These are phyloP conservation scores for Chaenodraco wilsoni DNA, from an alignment of 2,797 vertebrate species.

Conservation along the genomic window DNA sequence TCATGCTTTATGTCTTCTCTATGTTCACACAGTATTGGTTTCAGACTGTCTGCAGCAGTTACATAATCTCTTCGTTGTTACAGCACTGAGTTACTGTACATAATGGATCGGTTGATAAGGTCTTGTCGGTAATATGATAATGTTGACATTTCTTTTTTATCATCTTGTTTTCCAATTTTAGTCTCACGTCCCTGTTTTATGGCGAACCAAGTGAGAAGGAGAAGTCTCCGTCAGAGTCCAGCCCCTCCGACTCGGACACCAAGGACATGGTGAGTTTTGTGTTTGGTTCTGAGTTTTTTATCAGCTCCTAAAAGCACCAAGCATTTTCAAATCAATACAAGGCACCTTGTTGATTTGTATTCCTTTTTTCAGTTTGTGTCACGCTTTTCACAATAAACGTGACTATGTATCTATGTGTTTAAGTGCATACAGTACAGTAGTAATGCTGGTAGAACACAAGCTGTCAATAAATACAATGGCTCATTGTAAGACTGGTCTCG, in stretches of 20 bases:
- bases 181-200: conserved; percentile 95
- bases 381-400: neutral
- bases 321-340: conserved; percentile 12
- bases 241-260: conserved; percentile 89
- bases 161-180: conserved; percentile 58
- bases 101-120: conserved; percentile 1
- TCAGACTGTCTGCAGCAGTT: conserved; percentile 10
- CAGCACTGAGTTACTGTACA: neutral
- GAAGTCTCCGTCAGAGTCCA: conserved; percentile 93
- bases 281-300: conserved; percentile 11
- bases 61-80: neutral
- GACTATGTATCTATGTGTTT: neutral
- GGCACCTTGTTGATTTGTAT: neutral
- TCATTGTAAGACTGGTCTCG: neutral
- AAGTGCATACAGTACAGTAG: neutral
- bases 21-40: conserved; percentile 17
- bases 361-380: neutral
- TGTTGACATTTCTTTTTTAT: conserved; percentile 15
- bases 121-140: conserved; percentile 3
- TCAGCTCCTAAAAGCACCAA: conserved; percentile 3
- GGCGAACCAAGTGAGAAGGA: conserved; percentile 97
- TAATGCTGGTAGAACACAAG: conserved; percentile 8
- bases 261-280: conserved; percentile 85
- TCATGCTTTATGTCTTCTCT: conserved; percentile 23
- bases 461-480: conserved; percentile 4